Percentiles rank a stretch among this genome's conserved stretches.
phyloP scores from a whole-genome alignment of 2,888 invertebrate species.

The Hedychridium roseum region DNA sequence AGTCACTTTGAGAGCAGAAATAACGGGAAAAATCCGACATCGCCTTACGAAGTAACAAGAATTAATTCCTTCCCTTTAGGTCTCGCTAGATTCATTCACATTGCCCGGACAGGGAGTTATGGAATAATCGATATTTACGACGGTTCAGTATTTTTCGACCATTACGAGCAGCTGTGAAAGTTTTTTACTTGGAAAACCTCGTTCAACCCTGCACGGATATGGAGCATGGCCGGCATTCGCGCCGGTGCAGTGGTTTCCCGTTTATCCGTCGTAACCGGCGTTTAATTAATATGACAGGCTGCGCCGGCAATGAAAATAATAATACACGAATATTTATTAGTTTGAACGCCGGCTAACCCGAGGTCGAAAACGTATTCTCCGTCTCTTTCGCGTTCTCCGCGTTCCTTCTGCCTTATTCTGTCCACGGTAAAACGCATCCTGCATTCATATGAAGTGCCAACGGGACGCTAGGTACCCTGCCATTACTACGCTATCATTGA shows the following conservation, averaged over 20 bases:
- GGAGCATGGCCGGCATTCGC: slow-evolving; percentile 1
- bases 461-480: slow-evolving; percentile 10
- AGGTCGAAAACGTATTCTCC: too few species aligned
- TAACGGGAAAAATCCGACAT: too few species aligned
- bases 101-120: too few species aligned
- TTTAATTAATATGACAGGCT: slow-evolving; percentile 29
- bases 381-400: neutral
- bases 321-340: slow-evolving; percentile 23
- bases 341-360: slow-evolving; percentile 17
- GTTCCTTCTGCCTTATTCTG: slow-evolving; percentile 8
- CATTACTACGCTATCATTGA: slow-evolving; percentile 35
- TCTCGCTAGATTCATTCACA: too few species aligned
- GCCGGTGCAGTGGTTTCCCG: slow-evolving; percentile 10
- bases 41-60: too few species aligned
- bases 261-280: slow-evolving; percentile 18
- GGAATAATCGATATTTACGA: too few species aligned
- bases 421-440: slow-evolving; percentile 24
- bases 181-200: too few species aligned
- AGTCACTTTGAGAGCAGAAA: too few species aligned
- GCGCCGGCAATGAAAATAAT: slow-evolving; percentile 21
- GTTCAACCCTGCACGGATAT: too few species aligned
- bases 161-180: too few species aligned
- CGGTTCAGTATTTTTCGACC: too few species aligned
- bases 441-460: slow-evolving; percentile 28
- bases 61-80: too few species aligned